Evolutionary conservation across 2,888 invertebrate species (phyloP).

Genomic region (Ormyrus nitidulus): DNA sequence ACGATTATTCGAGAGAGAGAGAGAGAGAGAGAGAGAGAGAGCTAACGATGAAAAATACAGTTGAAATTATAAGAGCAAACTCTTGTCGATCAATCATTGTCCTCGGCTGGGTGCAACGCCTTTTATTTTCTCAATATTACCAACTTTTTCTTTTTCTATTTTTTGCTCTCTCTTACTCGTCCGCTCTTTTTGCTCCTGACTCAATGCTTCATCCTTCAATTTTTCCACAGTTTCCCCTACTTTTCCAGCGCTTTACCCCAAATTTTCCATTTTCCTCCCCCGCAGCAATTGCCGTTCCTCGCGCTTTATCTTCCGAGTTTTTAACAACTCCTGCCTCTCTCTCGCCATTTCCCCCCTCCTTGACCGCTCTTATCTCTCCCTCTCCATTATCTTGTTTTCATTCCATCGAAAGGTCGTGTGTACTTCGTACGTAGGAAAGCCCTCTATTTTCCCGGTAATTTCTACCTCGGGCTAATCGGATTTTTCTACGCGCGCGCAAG

Average conservation of each 20-base stretch:
- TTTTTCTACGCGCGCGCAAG: constrained; percentile 31
- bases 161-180: background rate
- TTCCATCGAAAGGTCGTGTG: constrained; percentile 42
- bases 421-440: background rate
- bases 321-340: constrained; percentile 2
- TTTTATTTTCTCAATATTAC: background rate
- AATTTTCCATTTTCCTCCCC: background rate
- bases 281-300: background rate
- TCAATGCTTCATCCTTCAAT: constrained; percentile 1
- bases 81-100: background rate
- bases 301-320: constrained; percentile 22
- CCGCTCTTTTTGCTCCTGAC: background rate
- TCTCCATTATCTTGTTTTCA: constrained; percentile 43
- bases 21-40: too few species aligned
- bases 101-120: background rate
- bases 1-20: too few species aligned
- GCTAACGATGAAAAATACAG: too few species aligned
- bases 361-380: background rate
- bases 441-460: constrained; percentile 40
- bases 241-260: constrained; percentile 2
- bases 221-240: constrained; percentile 18
- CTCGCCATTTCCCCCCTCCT: background rate
- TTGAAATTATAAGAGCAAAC: background rate
- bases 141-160: background rate
- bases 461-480: constrained; percentile 49